Base-by-base conservation (phyloP, 1,140 invertebrate genomes). In the Drosophila eugracilis region DNA sequence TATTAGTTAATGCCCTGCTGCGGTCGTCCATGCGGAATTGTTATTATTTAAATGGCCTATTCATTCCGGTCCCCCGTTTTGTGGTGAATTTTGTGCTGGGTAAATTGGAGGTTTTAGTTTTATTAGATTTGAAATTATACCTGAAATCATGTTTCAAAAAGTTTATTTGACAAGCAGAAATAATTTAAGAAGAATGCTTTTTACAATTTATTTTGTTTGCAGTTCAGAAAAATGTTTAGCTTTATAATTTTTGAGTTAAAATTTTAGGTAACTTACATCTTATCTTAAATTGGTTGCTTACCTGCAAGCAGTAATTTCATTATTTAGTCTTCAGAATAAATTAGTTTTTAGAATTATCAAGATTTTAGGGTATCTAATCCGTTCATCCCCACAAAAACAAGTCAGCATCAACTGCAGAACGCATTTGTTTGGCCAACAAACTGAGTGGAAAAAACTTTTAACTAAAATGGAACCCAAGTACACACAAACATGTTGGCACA, bases 391-490 rank as follows among this genome's bases (percentile, higher is more conserved):
- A 26, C n/a, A 12, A 24, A 30, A 30, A n/a, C n/a, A 26, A 50
- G 21, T 12, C n/a, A 15, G 4, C 12, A 39, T 3, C n/a, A 78
- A 60, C 55, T 70, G 69, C 52, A 63, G 34, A 53, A 55, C 62
- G 41, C 52, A 59, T 72, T 65, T 52, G 41, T 72, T 71, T 62
- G 53, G 49, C 42, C 49, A 62, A 26, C 71, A 76, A 79, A 79
- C 76, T 76, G 57, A 39, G 58, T 41, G 70, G 69, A 74, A 74
- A 74, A 76, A 86, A 86, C 49, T 76, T 85, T 76, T 49, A 59
- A 48, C 55, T 39, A 52, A 55, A 55, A 74, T 57, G 22, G 45
- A 52, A 26, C 42, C 42, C 19, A 39, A 60, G 58, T 48, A 39
- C 44, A 55, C 48, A 54, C 57, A 74, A 37, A 74, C 48, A 62